These are phyloP conservation scores for Dryomyza anilis DNA, from an alignment of 2,888 invertebrate genomes.

Conservation along the genomic window DNA sequence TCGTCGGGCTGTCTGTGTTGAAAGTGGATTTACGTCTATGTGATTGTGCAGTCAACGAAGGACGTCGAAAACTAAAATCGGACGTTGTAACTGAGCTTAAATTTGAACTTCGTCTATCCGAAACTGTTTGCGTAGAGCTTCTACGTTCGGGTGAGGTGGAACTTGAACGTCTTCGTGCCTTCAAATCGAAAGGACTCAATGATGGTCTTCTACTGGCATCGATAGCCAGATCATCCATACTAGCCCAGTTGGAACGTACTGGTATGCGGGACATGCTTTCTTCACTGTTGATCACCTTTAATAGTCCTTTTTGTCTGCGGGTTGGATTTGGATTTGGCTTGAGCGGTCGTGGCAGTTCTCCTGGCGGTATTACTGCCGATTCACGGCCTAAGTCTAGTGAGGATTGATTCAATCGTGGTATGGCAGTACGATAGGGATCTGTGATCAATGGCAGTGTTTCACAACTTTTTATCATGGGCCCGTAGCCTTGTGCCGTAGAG, in stretches of 20 bases:
- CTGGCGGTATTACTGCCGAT: constrained; percentile 46
- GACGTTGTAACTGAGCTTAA: constrained; percentile 58
- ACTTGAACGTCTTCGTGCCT: constrained; percentile 49
- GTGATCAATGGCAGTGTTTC: constrained; percentile 54
- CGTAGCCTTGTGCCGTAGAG: constrained; percentile 36
- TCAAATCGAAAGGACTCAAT: constrained; percentile 37
- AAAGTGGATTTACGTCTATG: constrained; percentile 34
- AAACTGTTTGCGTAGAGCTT: constrained; percentile 58
- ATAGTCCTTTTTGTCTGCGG: constrained; percentile 55
- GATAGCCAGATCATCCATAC: constrained; percentile 52
- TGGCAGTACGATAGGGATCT: constrained; percentile 49
- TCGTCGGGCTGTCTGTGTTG: constrained; percentile 26
- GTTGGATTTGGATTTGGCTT: constrained; percentile 57
- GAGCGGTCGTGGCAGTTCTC: constrained; percentile 47
- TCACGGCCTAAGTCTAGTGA: constrained; percentile 46
- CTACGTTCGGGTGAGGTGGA: constrained; percentile 58
- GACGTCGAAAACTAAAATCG: constrained; percentile 57
- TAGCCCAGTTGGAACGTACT: constrained; percentile 52
- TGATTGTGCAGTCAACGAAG: constrained; percentile 41
- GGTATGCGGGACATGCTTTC: constrained; percentile 47
- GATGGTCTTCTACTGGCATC: constrained; percentile 34
- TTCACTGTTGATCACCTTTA: constrained; percentile 51
- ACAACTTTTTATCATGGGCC: constrained; percentile 47
- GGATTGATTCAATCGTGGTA: constrained; percentile 54
- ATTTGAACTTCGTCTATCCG: constrained; percentile 58